These are phyloP conservation scores for Cyanoliseus patagonus DNA, from an alignment of 2,113 vertebrate species.

Conservation along the genomic window DNA sequence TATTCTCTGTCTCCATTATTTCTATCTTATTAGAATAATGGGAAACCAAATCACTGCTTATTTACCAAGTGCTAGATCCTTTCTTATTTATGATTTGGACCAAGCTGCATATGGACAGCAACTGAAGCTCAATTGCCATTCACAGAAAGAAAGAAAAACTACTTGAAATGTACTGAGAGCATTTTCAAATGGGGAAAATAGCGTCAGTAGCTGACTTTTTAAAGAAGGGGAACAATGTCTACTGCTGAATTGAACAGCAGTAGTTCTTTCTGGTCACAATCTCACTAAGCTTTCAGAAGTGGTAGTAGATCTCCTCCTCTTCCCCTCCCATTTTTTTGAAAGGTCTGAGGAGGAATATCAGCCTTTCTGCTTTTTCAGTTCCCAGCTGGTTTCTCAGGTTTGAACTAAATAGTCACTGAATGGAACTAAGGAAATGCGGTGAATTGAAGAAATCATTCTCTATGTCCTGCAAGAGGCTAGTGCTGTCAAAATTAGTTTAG, in stretches of 20 bases:
- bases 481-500: conserved; percentile 29
- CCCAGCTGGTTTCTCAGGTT: neutral
- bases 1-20: neutral
- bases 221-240: neutral
- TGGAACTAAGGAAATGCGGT: neutral
- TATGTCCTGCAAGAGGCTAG: neutral
- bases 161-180: neutral
- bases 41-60: neutral
- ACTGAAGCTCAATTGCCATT: neutral
- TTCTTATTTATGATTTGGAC: neutral
- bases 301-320: neutral
- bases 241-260: neutral
- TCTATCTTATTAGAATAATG: neutral
- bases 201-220: neutral
- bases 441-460: neutral
- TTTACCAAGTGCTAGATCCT: neutral
- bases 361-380: neutral
- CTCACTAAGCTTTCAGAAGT: neutral
- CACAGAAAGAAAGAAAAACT: neutral
- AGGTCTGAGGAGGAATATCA: neutral
- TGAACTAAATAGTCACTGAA: conserved; percentile 8
- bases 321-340: neutral
- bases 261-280: neutral
- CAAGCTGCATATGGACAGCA: neutral
- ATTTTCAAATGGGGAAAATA: neutral